Evolutionary conservation across 2,113 vertebrate genomes (phyloP), one percentile per base, ranked within the genome.

Genomic region (Lophius piscatorius): DNA sequence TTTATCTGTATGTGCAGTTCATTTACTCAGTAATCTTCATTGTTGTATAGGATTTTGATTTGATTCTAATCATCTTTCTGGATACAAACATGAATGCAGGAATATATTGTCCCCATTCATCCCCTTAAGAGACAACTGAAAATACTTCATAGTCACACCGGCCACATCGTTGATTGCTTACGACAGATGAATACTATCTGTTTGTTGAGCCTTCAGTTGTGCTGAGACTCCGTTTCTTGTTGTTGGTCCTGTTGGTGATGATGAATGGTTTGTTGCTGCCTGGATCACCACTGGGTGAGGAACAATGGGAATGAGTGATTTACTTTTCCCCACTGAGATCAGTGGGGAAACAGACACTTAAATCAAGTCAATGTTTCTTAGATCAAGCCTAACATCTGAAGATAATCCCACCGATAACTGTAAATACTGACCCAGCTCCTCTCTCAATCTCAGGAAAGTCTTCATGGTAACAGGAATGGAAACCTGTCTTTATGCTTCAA

Each of bases 291-390:
- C 56, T 14, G 63, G 23, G 46, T 16, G 55, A 80, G 33, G 58
- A 17, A 17, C 1, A 45, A 21, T 17, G 45, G 59, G 72, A 84
- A 81, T 81, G 81, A 55, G 28, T 5, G 0, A 2, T n/a, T 26
- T 60, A n/a, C n/a, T n/a, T n/a, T n/a, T n/a, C n/a, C n/a, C 35
- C 29, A 12, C 36, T 18, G 11, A 40, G 33, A 56, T 49, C 12
- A 2, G 31, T 9, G 4, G 16, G 22, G 46, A 61, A 42, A n/a
- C 38, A 12, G 18, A 63, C 40, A 50, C 6, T 26, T 58, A 40
- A 20, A 58, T 26, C 6, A 57, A 3, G 4, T 7, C 39, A 3
- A 33, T 31, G 3, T 35, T 35, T 34, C 0, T 7, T 4, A 26
- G 26, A 18, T 22, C 4, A 41, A 38, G 28, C 18, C 23, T 54